Evolutionary conservation across 2,888 invertebrate genomes (phyloP), one percentile per base, ranked within the genome.

Genomic region (Oligia latruncula): DNA sequence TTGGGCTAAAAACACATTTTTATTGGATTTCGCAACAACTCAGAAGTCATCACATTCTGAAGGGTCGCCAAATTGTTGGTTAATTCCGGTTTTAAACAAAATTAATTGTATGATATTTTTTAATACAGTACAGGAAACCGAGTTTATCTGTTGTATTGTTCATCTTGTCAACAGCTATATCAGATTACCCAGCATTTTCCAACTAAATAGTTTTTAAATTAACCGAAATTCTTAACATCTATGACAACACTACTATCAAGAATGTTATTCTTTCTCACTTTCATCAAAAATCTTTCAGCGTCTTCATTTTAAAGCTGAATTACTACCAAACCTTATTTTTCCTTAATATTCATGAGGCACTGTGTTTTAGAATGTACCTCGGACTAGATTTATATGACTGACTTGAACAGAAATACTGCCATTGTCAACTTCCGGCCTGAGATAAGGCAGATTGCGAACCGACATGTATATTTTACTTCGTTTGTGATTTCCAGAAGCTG

Each of bases 401-500:
- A 81, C 83, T 85, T 85, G 83, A 86, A 80, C 85, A 83, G 77
- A 85, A 90, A 83, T 83, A 84, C 82, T 81, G 81, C 81, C 84
- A 83, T 90, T 90, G 87, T 89, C 89, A 89, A 92, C 94, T 95
- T 95, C 95, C 95, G 94, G 94, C 89, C 88, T 67, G 81, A 89
- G 93, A 93, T 93, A 91, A 93, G 86, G 84, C 83, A 93, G 93
- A 95, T 94, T 90, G 92, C 93, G 90, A 92, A 92, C 90, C 88
- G 90, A 91, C 92, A 88, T 91, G 92, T 93, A 92, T 92, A 85
- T 76, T 92, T 93, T 92, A 94, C 92, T 92, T 91, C 88, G 89
- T 93, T 92, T 93, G 92, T 92, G 89, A 92, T 93, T 94, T 94
- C 93, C 95, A 95, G 95, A 92, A 95, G 95, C 94, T 90, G 93